Base-by-base conservation (phyloP, 92 coral and sea anemone genomes). In the Scolanthus callimorphus region DNA sequence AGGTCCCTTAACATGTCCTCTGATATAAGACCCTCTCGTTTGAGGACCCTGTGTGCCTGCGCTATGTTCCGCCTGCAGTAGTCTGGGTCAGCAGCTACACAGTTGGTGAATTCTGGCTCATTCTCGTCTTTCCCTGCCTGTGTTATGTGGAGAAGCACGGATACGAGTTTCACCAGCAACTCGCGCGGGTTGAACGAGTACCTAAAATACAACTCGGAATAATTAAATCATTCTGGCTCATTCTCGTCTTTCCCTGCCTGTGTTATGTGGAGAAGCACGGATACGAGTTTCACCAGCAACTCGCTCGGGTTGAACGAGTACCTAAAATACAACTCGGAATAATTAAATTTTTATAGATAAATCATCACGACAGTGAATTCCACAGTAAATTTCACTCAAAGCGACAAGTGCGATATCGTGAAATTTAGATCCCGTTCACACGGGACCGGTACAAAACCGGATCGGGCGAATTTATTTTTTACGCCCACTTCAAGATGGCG, bases 101-200 rank as follows among this genome's bases (percentile, higher is more conserved):
- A 74, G 49, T 61, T 55, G 23, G 71, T 77, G 51, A 87, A 82
- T n/a, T 69, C 80, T 17, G 39, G 27, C 10, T 65, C 52, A n/a
- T 57, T 57, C 20, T 69, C 74, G 23, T 66, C 57, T 25, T 67
- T 31, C 6, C 50, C 80, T 4, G 56, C 84, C 29, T 73, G 73
- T 44, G 80, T 57, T 49, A 87, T 78, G 74, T 80, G 89, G 44
- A 78, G 79, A 11, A 87, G 62, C 49, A 79, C 72, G 17, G 90
- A 77, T 48, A 78, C 55, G 51, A 87, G 81, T 31, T 87, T 87
- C 0, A 74, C 76, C 47, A 87, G 49, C 55, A 87, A 67, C 19
- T 87, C 96, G 31, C 86, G 96, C 20, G 96, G 96, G 63, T 87
- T 84, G 68, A 87, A 87, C 3, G 96, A 80, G 38, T 82, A 87